Evolutionary conservation across 2,888 invertebrate genomes (phyloP), one percentile per base, ranked within the genome.

Genomic region (Clitarchus hookeri): DNA sequence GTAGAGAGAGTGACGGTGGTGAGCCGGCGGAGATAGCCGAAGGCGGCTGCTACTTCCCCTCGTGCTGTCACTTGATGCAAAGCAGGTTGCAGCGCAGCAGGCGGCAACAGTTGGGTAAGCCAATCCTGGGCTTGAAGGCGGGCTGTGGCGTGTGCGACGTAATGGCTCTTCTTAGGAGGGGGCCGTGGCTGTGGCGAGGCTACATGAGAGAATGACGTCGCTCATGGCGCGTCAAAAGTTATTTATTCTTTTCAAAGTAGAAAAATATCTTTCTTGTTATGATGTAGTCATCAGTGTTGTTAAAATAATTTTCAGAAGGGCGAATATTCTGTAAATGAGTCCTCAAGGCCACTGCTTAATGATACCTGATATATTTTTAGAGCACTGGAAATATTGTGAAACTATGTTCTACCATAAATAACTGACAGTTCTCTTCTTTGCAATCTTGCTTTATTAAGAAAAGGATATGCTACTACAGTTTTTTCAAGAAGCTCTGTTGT

Each of bases 261-360:
- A 77, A 77, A 77, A 77, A 77, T 25, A 12, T 0, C 77, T 77
- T 12, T 77, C 13, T 8, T 6, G 6, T 79, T 79, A 13, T 79
- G 79, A n/a, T 27, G 23, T 79, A n/a, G 25, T 79, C 79, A 79
- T 79, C 25, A 23, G n/a, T 79, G 79, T 16, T n/a, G 4, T 79
- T n/a, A n/a, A 79, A 79, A 79, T 79, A 79, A 79, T 79, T n/a
- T 79, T 79, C 13, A 79, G 0, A 26, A 79, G 79, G 79, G 79
- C 27, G 23, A 79, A 79, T 79, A 79, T 79, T 79, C 25, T n/a
- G n/a, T 79, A 79, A 79, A n/a, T 25, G 25, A n/a, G 23, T 79
- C 79, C 25, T 79, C 25, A n/a, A 79, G 23, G 27, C 3, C 79
- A n/a, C 25, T n/a, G 79, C 27, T 79, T 8, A 0, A n/a, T n/a